Base-by-base conservation (phyloP, 2,888 invertebrate species). In the Pheosia gnoma region DNA sequence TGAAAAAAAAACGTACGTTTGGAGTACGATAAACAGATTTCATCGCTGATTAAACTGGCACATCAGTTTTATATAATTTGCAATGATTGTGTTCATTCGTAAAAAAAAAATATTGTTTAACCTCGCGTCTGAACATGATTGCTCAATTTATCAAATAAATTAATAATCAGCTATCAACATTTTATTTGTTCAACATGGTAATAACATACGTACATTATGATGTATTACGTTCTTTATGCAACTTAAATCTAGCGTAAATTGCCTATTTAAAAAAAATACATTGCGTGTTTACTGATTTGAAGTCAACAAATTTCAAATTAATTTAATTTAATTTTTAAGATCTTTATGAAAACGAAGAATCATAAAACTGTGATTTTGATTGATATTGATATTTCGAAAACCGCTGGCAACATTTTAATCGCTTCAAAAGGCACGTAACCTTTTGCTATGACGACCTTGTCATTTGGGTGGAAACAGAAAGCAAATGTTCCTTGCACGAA, bases 391-490 rank as follows among this genome's bases (percentile, higher is more conserved):
- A 61, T 63, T 68, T 58, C 57, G 43, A 57, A 62, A 66, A 59
- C n/a, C 11, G 39, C 13, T 54, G 38, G 4, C 52, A 10, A 56
- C 37, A 59, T 61, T 63, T 59, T 65, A 59, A 71, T 68, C 51
- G 66, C 60, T 64, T 67, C 64, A 54, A 63, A 71, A 67, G 77
- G 74, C 75, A 75, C 70, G 59, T 79, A 72, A 82, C 79, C 82
- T 81, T 78, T 59, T 64, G 63, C 63, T 59, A 58, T 64, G 41
- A 52, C 57, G 74, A 71, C 81, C 84, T 85, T 83, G 81, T 80
- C 72, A 80, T 80, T 81, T 80, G 59, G 65, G 71, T 65, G 74
- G 68, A 76, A 63, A 72, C 73, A 70, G 75, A 79, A 79, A 79
- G 78, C 72, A 70, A 74, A 74, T 65, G 66, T 72, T 69, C 59